Conservation (phyloP, 2,888 invertebrate species). For the Drosophila mayaguana region DNA sequence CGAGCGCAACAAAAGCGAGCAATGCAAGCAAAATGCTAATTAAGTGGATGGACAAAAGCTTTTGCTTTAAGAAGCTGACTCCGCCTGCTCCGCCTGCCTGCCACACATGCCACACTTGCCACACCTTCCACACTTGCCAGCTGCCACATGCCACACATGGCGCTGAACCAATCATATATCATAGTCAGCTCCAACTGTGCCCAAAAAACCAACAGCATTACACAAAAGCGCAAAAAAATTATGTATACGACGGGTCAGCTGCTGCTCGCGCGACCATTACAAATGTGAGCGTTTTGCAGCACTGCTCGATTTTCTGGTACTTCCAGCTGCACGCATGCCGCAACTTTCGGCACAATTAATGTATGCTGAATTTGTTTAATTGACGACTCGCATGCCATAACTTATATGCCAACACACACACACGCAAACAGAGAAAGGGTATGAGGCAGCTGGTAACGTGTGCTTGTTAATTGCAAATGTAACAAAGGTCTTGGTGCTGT, state of each 20-base stretch:
- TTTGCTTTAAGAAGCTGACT: conserved; percentile 24
- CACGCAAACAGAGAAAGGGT: not conserved
- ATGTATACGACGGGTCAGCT: conserved; percentile 61
- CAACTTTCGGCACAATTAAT: conserved; percentile 76
- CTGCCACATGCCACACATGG: conserved; percentile 35
- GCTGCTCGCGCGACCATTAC: conserved; percentile 47
- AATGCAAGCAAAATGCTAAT: conserved; percentile 74
- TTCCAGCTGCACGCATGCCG: conserved; percentile 43
- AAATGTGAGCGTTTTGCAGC: conserved; percentile 55
- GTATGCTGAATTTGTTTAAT: conserved; percentile 78
- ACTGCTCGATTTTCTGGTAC: conserved; percentile 36
- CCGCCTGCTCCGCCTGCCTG: not conserved
- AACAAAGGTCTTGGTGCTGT: conserved; percentile 10
- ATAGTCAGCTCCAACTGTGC: conserved; percentile 74
- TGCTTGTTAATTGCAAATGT: conserved; percentile 55
- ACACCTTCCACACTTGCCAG: conserved; percentile 16
- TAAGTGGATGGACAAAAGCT: conserved; percentile 66
- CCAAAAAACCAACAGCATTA: not conserved
- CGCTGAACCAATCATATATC: conserved; percentile 67
- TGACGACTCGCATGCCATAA: conserved; percentile 75
- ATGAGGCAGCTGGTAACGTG: conserved; percentile 21
- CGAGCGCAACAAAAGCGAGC: conserved; percentile 57
- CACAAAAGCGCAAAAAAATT: conserved; percentile 39
- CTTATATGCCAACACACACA: conserved; percentile 36
- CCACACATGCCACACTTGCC: conserved; percentile 18